A percentile compares a stretch with the other conserved stretches of the same genome.
Evolutionary conservation across 1,140 invertebrate species (phyloP).

Genomic region (Portunus trituberculatus): DNA sequence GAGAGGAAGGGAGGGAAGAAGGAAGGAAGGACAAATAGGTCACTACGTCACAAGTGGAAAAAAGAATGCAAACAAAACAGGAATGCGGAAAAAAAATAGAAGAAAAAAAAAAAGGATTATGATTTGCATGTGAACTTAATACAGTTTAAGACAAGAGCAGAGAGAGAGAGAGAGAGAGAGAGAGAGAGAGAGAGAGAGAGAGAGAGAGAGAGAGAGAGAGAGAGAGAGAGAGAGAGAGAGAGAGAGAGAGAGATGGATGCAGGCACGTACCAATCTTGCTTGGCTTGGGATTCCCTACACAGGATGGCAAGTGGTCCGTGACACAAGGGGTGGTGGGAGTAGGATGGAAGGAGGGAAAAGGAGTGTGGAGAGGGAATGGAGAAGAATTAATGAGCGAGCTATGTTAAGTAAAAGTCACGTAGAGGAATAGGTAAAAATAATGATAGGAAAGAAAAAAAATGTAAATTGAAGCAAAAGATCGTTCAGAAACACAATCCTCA

Average conservation of each 20-base stretch:
- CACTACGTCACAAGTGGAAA: background rate
- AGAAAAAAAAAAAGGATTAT: background rate
- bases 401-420: too few relatives aligned
- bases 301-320: slow-evolving; percentile 39
- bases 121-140: background rate
- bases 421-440: too few relatives aligned
- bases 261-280: background rate
- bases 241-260: slow-evolving; percentile 39
- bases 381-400: background rate
- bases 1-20: background rate
- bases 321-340: background rate
- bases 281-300: slow-evolving; percentile 37
- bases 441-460: background rate
- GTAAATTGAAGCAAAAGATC: too few relatives aligned
- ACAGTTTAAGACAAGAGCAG: background rate
- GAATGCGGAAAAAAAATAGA: background rate
- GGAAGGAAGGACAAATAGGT: background rate
- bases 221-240: slow-evolving; percentile 41
- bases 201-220: slow-evolving; percentile 38
- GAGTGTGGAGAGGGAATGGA: background rate
- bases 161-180: background rate
- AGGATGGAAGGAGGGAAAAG: background rate
- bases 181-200: background rate
- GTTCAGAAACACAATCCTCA: too few relatives aligned
- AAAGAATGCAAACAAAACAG: background rate